phyloP scores from a whole-genome alignment of 2,797 vertebrate genomes.

The Ammospiza maritima region DNA sequence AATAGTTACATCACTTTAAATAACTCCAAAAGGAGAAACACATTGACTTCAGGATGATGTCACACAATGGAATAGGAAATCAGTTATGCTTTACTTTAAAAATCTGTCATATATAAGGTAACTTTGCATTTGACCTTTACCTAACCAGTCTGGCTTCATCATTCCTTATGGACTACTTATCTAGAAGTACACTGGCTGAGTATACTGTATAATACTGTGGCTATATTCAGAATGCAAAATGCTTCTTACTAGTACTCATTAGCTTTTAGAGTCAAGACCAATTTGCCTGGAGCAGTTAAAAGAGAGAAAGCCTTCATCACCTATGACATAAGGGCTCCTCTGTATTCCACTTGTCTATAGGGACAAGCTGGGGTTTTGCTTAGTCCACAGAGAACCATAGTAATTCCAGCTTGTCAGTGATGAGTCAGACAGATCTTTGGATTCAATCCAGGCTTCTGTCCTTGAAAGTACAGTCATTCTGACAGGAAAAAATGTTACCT shows the following conservation, averaged over 20 bases:
- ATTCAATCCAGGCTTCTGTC: conserved; percentile 51
- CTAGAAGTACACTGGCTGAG: neutral
- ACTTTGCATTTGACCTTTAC: neutral
- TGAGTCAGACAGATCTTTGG: conserved; percentile 68
- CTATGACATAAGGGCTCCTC: conserved; percentile 30
- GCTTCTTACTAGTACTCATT: neutral
- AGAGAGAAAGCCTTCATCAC: conserved; percentile 2
- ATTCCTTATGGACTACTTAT: neutral
- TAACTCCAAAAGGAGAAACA: neutral
- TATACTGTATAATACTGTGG: neutral
- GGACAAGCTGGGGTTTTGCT: conserved; percentile 36
- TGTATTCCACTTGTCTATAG: conserved; percentile 33
- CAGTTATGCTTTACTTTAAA: neutral
- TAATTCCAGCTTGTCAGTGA: conserved; percentile 48
- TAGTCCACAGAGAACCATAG: conserved; percentile 41
- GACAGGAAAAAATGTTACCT: conserved; percentile 32
- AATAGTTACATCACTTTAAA: neutral
- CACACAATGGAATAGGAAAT: neutral
- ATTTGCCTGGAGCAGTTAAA: neutral
- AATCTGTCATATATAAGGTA: neutral
- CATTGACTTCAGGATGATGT: neutral
- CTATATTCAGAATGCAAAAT: neutral
- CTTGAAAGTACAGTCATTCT: conserved; percentile 64
- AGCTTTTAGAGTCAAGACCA: neutral
- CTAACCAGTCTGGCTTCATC: neutral